Conservation (phyloP, 1,140 invertebrate genomes). For the Bombus sibiricus region DNA sequence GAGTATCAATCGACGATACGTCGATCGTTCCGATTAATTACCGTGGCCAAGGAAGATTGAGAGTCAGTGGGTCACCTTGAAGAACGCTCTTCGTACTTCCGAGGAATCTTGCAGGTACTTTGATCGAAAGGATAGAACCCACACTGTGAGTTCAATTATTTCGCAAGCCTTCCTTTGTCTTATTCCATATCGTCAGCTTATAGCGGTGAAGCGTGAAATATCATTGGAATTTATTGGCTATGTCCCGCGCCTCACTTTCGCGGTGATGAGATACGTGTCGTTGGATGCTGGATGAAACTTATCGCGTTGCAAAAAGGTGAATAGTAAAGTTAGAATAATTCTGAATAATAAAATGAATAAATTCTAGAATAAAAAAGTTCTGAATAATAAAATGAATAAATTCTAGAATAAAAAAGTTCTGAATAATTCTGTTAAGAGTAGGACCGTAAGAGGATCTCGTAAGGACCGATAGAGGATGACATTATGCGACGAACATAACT, state of each 20-base stretch:
- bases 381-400: too few species aligned
- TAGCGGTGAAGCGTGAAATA: neutral
- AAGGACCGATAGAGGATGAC: too few species aligned
- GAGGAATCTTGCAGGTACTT: slow-evolving; percentile 16
- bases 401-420: too few species aligned
- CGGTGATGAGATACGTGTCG: neutral
- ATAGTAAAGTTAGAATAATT: neutral
- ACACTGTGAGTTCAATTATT: neutral
- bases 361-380: too few species aligned
- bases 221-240: neutral
- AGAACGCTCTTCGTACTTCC: neutral
- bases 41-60: neutral
- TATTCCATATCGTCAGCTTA: neutral
- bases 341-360: too few species aligned
- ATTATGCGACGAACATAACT: too few species aligned
- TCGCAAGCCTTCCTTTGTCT: neutral
- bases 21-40: neutral
- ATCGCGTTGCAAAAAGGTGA: too few species aligned
- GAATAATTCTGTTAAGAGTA: too few species aligned
- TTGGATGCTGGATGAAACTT: neutral
- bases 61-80: slow-evolving; percentile 44
- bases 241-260: neutral
- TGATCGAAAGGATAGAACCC: neutral
- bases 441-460: too few species aligned
- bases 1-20: too few species aligned